Percentiles rank a stretch among this genome's conserved stretches.
Evolutionary conservation across 2,797 vertebrate species (phyloP).

Genomic region (Eospalax fontanierii): DNA sequence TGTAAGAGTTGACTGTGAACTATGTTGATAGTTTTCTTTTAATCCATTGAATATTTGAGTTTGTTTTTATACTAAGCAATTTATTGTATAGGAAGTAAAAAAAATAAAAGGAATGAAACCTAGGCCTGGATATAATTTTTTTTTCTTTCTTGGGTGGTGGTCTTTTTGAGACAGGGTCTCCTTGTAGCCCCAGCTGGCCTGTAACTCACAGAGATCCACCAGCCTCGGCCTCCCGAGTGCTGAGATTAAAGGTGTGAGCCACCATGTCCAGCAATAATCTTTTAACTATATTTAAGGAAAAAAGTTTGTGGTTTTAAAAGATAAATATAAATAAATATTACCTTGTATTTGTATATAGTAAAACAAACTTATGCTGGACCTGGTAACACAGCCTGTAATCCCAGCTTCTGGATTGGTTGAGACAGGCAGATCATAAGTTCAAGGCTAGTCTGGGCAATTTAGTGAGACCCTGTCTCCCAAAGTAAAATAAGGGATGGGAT

Average conservation of each 20-base stretch:
- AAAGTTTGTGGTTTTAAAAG: too few relatives aligned
- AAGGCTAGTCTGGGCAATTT: neutral
- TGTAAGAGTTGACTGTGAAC: neutral
- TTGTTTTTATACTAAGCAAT: slow-evolving; percentile 44
- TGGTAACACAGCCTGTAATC: too few relatives aligned
- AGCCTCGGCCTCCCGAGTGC: too few relatives aligned
- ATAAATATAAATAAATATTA: too few relatives aligned
- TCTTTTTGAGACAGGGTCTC: slow-evolving; percentile 1
- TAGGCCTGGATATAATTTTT: neutral
- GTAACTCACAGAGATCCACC: neutral
- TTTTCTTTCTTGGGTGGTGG: slow-evolving; percentile 15
- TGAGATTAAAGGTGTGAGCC: neutral
- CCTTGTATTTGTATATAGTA: too few relatives aligned
- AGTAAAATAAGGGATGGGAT: neutral
- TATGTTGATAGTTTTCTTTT: slow-evolving; percentile 62
- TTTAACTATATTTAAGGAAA: too few relatives aligned
- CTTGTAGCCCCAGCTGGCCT: slow-evolving; percentile 4
- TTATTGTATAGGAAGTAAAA: slow-evolving; percentile 12
- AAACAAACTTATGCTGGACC: too few relatives aligned
- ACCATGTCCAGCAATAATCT: too few relatives aligned
- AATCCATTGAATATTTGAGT: neutral
- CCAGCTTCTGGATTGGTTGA: too few relatives aligned
- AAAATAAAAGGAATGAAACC: too few relatives aligned
- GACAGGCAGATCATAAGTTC: too few relatives aligned
- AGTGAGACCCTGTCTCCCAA: neutral